Conservation (phyloP, 2,113 vertebrate species). For the Anthoscopus minutus region DNA sequence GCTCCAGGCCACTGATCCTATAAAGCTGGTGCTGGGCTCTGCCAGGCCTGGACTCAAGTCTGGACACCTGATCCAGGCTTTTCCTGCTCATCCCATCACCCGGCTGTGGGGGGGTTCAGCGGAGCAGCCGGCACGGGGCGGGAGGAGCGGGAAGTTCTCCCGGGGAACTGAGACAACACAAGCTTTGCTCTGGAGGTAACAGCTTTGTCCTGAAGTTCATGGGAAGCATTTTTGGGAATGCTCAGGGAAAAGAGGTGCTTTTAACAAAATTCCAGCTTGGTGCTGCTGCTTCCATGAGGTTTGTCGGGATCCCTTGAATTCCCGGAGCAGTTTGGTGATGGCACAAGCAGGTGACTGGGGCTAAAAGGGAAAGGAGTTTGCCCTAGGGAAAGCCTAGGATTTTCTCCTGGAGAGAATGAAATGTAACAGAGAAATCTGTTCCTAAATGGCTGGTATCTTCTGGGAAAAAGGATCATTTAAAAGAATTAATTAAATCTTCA, state of each 20-base stretch:
- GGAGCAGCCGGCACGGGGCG: not conserved
- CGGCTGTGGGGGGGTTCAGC: accelerated
- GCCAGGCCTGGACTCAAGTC: not conserved
- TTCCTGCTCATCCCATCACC: not conserved
- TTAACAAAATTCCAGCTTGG: not conserved
- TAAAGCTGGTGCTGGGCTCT: not conserved
- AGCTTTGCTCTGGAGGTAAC: not conserved
- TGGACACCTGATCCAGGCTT: not conserved
- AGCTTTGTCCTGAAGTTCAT: not conserved
- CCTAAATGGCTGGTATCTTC: not conserved
- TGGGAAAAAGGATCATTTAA: not conserved
- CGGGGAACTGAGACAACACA: accelerated
- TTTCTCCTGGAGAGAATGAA: not conserved
- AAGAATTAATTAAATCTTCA: not conserved
- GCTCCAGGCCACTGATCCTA: not conserved
- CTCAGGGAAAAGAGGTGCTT: not conserved
- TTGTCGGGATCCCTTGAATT: not conserved
- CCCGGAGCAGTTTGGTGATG: not conserved
- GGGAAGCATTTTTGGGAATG: not conserved
- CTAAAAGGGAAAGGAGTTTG: not conserved
- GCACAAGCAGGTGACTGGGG: not conserved
- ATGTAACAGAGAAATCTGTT: not conserved
- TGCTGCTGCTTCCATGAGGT: not conserved
- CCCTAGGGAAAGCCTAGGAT: not conserved
- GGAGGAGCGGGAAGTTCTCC: not conserved